Percentiles rank a stretch among this genome's conserved stretches.
phyloP scores from a whole-genome alignment of 2,797 vertebrate species.

The Ptychobarbus kaznakovi region DNA sequence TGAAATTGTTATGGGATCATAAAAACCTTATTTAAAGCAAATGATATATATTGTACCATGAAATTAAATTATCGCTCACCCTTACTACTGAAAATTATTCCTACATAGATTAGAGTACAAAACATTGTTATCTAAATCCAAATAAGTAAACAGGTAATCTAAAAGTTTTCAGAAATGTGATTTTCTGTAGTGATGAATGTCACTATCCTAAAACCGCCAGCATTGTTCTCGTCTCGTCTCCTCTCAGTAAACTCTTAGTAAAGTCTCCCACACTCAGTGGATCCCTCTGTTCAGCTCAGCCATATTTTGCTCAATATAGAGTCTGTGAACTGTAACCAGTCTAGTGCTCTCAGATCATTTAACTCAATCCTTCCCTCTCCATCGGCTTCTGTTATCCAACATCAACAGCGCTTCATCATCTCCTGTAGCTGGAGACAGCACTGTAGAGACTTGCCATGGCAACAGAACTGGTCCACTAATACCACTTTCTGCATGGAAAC shows the following conservation, averaged over 20 bases:
- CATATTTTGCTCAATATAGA: conserved; percentile 27
- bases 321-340: conserved; percentile 48
- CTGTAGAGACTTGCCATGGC: conserved; percentile 21
- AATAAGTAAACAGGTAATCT: background rate
- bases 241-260: background rate
- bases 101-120: background rate
- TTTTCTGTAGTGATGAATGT: background rate
- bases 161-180: background rate
- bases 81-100: background rate
- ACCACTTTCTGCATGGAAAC: conserved; percentile 1
- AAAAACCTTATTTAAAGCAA: background rate
- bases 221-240: background rate
- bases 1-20: background rate
- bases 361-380: conserved; percentile 44
- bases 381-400: conserved; percentile 50
- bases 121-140: background rate
- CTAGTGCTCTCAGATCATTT: conserved; percentile 49
- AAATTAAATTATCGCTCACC: background rate
- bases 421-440: background rate
- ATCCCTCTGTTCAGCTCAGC: conserved; percentile 40
- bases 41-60: background rate
- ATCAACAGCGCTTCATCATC: conserved; percentile 38
- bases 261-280: conserved; percentile 25
- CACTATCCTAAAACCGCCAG: background rate
- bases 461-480: conserved; percentile 24